These are phyloP conservation scores for Lagopus muta DNA, from an alignment of 2,113 vertebrate species.

Conservation along the genomic window DNA sequence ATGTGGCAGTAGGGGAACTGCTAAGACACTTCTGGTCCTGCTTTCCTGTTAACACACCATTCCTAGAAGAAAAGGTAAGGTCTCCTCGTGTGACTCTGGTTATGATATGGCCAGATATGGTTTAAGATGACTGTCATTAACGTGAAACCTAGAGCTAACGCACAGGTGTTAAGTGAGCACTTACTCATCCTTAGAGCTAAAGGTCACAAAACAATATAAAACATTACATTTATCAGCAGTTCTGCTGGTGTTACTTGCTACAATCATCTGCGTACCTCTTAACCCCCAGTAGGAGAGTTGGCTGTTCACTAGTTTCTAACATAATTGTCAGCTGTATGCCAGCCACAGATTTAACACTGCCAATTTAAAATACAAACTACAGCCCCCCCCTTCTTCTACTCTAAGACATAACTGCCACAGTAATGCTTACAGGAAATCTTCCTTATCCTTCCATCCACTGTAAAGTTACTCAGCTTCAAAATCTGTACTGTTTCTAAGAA, in stretches of 20 bases:
- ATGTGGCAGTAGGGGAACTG: constrained; percentile 92
- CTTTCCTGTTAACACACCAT: constrained; percentile 95
- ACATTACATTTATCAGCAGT: neutral
- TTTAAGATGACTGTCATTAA: neutral
- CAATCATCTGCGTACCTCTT: neutral
- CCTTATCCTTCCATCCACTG: neutral
- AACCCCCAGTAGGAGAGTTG: neutral
- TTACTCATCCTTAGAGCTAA: neutral
- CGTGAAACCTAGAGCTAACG: neutral
- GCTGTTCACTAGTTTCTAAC: neutral
- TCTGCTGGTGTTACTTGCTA: neutral
- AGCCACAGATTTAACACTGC: neutral
- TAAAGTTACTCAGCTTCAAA: neutral
- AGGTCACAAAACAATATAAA: neutral
- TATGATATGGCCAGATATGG: neutral
- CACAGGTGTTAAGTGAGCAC: neutral
- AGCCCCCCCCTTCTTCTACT: neutral
- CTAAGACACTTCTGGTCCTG: constrained; percentile 98
- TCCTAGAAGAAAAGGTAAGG: constrained; percentile 97
- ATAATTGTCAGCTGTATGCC: neutral
- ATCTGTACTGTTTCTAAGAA: neutral
- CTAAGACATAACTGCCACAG: rapidly evolving
- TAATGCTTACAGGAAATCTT: neutral
- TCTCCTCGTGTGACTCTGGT: neutral
- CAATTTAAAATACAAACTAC: neutral